phyloP scores from a whole-genome alignment of 2,888 invertebrate genomes.

The Ectropis crepuscularia region DNA sequence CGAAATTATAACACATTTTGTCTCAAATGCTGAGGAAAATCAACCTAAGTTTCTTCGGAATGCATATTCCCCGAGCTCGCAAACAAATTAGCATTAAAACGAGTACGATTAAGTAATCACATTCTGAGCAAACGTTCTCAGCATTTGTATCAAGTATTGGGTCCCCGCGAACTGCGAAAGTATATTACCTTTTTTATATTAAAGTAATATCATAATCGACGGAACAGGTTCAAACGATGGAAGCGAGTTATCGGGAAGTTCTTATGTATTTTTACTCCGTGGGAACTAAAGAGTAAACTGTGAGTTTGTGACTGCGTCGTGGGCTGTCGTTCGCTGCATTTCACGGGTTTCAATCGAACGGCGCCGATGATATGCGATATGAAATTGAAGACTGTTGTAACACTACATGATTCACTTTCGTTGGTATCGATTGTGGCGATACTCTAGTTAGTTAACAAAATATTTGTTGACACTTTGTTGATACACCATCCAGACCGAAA shows the following conservation, averaged over 20 bases:
- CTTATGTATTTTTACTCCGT: constrained; percentile 31
- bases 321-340: constrained; percentile 43
- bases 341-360: constrained; percentile 52
- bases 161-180: not conserved
- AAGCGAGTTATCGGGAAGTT: constrained; percentile 34
- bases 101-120: constrained; percentile 15
- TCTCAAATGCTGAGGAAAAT: not conserved
- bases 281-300: constrained; percentile 19
- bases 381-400: constrained; percentile 5
- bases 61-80: not conserved
- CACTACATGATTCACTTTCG: not conserved
- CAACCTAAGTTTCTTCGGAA: not conserved
- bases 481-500: too few species aligned
- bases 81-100: constrained; percentile 8
- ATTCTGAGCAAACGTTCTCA: constrained; percentile 13
- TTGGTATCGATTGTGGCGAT: not conserved
- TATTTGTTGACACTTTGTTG: too few species aligned
- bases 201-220: constrained; percentile 39
- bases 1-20: not conserved
- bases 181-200: constrained; percentile 21
- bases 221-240: constrained; percentile 32
- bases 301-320: constrained; percentile 28
- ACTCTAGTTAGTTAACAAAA: too few species aligned
- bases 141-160: not conserved
- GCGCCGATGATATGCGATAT: constrained; percentile 36